Evolutionary conservation across 2,888 invertebrate genomes (phyloP).

Genomic region (Drosophila histrio): DNA sequence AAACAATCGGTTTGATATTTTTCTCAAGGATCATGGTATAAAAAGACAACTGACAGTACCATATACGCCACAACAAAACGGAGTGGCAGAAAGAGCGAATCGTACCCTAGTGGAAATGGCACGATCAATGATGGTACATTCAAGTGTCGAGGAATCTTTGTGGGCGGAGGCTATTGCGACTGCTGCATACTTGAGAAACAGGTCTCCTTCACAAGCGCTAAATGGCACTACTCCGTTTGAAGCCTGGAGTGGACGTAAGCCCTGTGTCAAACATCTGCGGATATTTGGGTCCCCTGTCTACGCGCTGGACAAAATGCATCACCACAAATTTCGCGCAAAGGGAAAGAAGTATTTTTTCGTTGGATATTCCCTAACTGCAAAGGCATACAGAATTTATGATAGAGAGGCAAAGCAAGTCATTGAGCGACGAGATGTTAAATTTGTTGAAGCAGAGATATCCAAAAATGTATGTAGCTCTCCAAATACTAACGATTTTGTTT

Average conservation of each 20-base stretch:
- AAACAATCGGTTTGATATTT: neutral
- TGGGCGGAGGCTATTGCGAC: neutral
- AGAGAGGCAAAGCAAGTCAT: neutral
- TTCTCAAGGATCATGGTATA: neutral
- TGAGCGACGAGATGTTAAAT: neutral
- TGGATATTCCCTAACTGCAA: neutral
- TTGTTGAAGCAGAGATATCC: neutral
- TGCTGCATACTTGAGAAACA: neutral
- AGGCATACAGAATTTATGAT: neutral
- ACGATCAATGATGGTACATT: neutral
- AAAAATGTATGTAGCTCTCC: neutral
- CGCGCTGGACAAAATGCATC: neutral
- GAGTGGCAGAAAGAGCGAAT: constrained; percentile 1
- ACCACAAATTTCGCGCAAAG: neutral
- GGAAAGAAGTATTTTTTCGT: neutral
- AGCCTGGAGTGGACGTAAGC: neutral
- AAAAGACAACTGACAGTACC: too few relatives aligned
- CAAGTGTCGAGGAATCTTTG: neutral
- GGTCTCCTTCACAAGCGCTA: neutral
- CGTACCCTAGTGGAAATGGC: constrained; percentile 3
- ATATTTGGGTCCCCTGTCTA: neutral
- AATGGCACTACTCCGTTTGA: neutral
- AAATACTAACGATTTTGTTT: neutral
- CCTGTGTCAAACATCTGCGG: neutral
- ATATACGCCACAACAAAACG: neutral